Evolutionary conservation across 2,888 invertebrate genomes (phyloP).

Genomic region (Parnassius orleans): DNA sequence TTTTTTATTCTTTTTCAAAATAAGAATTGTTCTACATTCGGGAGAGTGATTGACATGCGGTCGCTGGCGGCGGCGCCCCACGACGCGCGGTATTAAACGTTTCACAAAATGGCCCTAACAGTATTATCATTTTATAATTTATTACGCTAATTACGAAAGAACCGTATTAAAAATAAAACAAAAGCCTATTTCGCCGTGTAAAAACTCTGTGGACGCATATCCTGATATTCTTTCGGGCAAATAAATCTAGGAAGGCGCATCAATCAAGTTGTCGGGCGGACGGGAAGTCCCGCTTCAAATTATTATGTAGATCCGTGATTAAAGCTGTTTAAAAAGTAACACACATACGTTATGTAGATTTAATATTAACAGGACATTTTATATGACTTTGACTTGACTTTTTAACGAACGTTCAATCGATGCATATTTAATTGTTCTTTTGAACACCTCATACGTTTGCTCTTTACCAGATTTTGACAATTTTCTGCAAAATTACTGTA

Average conservation of each 20-base stretch:
- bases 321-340: constrained; percentile 69
- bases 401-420: constrained; percentile 12
- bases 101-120: constrained; percentile 75
- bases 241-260: constrained; percentile 77
- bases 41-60: constrained; percentile 79
- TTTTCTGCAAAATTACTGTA: no score
- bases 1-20: constrained; percentile 72
- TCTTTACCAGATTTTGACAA: not conserved
- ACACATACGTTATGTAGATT: constrained; percentile 65
- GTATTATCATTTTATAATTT: constrained; percentile 81
- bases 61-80: constrained; percentile 70
- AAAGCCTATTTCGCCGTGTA: constrained; percentile 50
- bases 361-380: constrained; percentile 38
- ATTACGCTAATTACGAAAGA: constrained; percentile 79
- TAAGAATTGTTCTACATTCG: constrained; percentile 79
- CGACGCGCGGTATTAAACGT: constrained; percentile 69
- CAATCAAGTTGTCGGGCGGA: constrained; percentile 78
- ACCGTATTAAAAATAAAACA: constrained; percentile 74
- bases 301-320: constrained; percentile 78
- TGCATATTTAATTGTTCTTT: constrained; percentile 15
- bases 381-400: constrained; percentile 18
- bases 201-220: constrained; percentile 53
- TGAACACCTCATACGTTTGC: not conserved
- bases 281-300: constrained; percentile 71
- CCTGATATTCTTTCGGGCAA: constrained; percentile 67